Evolutionary conservation across 2,113 vertebrate species (phyloP), one percentile per base, ranked within the genome.

Genomic region (Meriones unguiculatus): DNA sequence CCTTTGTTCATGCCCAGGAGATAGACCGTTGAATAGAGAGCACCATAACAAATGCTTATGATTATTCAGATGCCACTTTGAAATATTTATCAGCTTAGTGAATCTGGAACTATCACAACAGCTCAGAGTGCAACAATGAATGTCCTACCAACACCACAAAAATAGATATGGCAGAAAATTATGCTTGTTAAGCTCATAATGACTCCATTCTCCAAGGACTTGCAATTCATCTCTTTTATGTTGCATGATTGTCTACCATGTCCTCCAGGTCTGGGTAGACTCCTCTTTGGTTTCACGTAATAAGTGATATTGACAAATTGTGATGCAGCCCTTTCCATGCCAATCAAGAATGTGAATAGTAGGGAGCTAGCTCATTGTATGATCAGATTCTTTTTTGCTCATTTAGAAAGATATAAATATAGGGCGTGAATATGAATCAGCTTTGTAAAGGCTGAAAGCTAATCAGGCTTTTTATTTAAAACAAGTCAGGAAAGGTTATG

Each of bases 141-240:
- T 97, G 98, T 98, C 95, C 97, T 96, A 95, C 97, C 97, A 97
- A 97, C 93, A 98, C 95, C 90, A 84, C 97, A 97, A 98, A 98
- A 98, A 97, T 94, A 98, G 98, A 98, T 98, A 98, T 76, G 98
- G 97, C 88, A 0, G 65, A 80, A 92, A 98, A 98, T 76, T 97
- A 96, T 98, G 98, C 98, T 98, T 98, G 97, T 98, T 98, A 98
- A 98, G 96, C 97, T 97, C 96, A 98, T 98, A 98, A 98, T 98
- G 98, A 98, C 98, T 97, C 97, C 94, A 77, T 98, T 98, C 98
- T 98, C 98, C 87, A 82, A 98, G 98, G 98, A 98, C 98, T 97
- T 96, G 89, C 93, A 97, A 98, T 98, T 98, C 97, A 93, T 95
- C 97, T 97, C 97, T 97, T 98, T 98, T 98, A 95, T 98, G 96